Evolutionary conservation across 2,797 vertebrate genomes (phyloP).

Genomic region (Aplochiton taeniatus): DNA sequence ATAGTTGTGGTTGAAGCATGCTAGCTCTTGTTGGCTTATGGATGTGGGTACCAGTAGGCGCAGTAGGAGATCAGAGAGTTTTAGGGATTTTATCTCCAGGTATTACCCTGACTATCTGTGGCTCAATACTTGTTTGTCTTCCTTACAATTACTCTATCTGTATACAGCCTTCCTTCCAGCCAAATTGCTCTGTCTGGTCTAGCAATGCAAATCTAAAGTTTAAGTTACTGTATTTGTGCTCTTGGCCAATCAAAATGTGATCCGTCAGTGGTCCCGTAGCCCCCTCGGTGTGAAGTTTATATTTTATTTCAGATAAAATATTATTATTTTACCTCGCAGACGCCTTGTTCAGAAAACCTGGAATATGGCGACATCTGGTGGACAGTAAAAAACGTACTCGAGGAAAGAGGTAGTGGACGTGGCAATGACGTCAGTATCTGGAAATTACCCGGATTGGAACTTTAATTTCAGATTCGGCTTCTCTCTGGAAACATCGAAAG

Average conservation of each 20-base stretch:
- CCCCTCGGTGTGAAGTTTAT: no score
- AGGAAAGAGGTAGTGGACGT: constrained; percentile 70
- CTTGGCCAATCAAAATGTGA: no score
- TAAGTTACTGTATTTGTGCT: no score
- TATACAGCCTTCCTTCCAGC: no score
- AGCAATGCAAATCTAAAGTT: no score
- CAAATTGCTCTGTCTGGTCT: no score
- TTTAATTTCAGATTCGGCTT: constrained; percentile 64
- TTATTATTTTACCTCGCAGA: neutral
- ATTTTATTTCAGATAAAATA: no score
- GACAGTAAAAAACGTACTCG: neutral
- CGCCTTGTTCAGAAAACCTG: neutral
- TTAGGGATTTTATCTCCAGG: constrained; percentile 64
- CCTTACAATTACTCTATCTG: constrained; percentile 11
- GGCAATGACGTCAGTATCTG: constrained; percentile 81
- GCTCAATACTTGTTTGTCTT: neutral
- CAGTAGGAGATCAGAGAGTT: constrained; percentile 59
- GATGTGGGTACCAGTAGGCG: constrained; percentile 70
- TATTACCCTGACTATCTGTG: constrained; percentile 56
- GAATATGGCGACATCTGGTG: constrained; percentile 39
- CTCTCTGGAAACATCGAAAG: constrained; percentile 46
- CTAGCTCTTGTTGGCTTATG: constrained; percentile 63
- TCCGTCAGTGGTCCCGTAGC: no score
- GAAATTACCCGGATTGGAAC: constrained; percentile 77
- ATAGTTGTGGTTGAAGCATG: constrained; percentile 70